Evolutionary conservation across 1,140 invertebrate genomes (phyloP).

Genomic region (Brachionus rotundiformis): DNA sequence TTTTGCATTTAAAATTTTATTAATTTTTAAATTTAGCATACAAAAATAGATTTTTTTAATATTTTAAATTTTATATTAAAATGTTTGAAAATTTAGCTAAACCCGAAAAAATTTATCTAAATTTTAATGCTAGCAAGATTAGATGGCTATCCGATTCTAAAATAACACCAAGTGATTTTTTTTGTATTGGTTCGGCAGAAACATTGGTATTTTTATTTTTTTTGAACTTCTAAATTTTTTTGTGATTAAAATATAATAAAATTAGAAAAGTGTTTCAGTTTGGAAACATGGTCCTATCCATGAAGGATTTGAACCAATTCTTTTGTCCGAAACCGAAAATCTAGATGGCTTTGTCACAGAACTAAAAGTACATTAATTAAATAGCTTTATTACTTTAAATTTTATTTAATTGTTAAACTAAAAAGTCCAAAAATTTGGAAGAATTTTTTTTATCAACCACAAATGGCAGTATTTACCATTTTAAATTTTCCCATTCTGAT

Average conservation of each 20-base stretch:
- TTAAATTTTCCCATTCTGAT: not conserved
- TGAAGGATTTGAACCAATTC: not conserved
- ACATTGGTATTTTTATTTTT: not conserved
- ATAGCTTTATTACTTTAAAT: not conserved
- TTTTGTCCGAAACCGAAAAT: not conserved
- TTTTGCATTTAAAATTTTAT: not conserved
- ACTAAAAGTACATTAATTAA: not conserved
- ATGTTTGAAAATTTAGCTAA: constrained; percentile 21
- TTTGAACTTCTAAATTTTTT: not conserved
- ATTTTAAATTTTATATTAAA: not conserved
- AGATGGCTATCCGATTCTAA: constrained; percentile 29
- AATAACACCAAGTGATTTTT: not conserved
- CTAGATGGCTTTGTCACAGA: constrained; percentile 23
- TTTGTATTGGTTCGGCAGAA: not conserved
- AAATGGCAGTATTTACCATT: constrained; percentile 28
- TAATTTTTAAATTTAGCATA: not conserved
- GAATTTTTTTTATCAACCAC: constrained; percentile 32
- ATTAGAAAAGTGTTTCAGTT: not conserved
- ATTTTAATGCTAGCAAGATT: constrained; percentile 18
- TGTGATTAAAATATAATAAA: not conserved
- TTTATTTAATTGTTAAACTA: not conserved
- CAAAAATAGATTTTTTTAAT: not conserved
- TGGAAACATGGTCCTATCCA: not conserved
- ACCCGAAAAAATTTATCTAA: not conserved
- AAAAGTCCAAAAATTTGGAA: constrained; percentile 13